Percentiles rank a stretch among this genome's conserved stretches.
phyloP scores from a whole-genome alignment of 2,113 vertebrate species.

The Chionis minor region DNA sequence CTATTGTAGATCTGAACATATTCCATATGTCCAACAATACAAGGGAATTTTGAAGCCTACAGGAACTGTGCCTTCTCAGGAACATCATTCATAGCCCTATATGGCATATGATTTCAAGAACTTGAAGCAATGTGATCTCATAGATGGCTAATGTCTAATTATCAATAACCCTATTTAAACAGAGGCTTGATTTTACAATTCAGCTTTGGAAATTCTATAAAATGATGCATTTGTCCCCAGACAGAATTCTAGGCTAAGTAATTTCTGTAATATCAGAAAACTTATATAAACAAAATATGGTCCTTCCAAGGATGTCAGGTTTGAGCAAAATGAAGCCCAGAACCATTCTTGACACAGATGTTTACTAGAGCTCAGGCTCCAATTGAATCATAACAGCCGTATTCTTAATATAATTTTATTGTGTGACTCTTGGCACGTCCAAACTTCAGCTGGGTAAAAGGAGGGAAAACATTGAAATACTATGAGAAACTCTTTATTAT shows the following conservation, averaged over 20 bases:
- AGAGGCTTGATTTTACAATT: neutral
- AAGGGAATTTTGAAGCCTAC: neutral
- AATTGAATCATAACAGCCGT: neutral
- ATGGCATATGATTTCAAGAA: neutral
- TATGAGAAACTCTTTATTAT: neutral
- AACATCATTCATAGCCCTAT: neutral
- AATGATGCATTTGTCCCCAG: neutral
- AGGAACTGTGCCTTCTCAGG: neutral
- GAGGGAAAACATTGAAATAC: neutral
- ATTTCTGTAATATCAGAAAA: neutral
- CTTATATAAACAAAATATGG: neutral
- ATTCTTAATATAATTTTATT: slow-evolving; percentile 5
- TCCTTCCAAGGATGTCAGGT: neutral
- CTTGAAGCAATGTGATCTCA: rapidly evolving
- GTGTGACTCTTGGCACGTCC: neutral
- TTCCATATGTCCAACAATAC: neutral
- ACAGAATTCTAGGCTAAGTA: neutral
- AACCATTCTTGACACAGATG: neutral
- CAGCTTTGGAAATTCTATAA: neutral
- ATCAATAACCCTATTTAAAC: neutral
- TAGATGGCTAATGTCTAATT: neutral
- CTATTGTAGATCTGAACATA: neutral
- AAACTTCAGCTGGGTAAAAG: neutral
- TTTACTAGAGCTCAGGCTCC: neutral
- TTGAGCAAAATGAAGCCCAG: neutral